These are phyloP conservation scores for Cerceris rybyensis DNA, from an alignment of 2,888 invertebrate genomes.

Conservation along the genomic window DNA sequence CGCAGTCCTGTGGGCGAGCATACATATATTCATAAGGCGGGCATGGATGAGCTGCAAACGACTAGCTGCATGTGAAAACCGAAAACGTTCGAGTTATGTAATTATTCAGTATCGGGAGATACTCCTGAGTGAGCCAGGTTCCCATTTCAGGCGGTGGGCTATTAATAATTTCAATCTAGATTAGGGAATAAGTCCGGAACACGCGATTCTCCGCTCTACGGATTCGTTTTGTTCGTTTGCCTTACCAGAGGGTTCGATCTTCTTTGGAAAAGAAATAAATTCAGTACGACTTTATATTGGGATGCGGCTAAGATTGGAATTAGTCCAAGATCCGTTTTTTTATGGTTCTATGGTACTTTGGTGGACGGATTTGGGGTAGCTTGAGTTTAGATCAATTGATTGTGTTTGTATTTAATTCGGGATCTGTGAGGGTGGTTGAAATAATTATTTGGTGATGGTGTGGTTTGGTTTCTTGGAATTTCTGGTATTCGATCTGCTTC, in stretches of 20 bases:
- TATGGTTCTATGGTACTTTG: not conserved
- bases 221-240: not conserved
- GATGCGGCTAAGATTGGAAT: too few species aligned
- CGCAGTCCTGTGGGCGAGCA: conserved; percentile 11
- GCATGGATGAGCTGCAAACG: not conserved
- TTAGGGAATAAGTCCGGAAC: not conserved
- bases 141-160: not conserved
- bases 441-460: too few species aligned
- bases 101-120: not conserved
- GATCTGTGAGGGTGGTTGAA: too few species aligned
- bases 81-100: not conserved
- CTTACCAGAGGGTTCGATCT: not conserved
- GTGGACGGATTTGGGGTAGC: too few species aligned
- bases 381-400: too few species aligned
- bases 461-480: too few species aligned
- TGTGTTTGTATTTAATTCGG: too few species aligned
- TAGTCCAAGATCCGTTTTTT: not conserved
- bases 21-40: conserved; percentile 21
- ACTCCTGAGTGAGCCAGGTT: not conserved
- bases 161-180: not conserved
- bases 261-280: not conserved
- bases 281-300: too few species aligned
- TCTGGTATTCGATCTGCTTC: too few species aligned
- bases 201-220: not conserved
- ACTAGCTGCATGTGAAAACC: conserved; percentile 9